Percentiles rank a stretch among this genome's conserved stretches.
Conservation (phyloP, 1,140 invertebrate species). For the Andricus grossulariae region DNA sequence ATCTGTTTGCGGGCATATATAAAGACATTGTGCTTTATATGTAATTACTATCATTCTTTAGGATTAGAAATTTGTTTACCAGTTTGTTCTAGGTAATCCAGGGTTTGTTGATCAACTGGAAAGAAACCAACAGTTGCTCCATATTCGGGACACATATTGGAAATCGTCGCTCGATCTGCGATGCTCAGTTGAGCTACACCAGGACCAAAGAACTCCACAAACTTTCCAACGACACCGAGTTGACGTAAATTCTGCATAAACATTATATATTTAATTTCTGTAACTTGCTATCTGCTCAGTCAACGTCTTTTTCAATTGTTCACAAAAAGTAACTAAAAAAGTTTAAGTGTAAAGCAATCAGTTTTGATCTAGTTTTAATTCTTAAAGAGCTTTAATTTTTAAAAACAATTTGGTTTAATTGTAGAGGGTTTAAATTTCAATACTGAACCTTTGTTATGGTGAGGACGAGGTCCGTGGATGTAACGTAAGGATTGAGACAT, state of each 20-base stretch:
- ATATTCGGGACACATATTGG: constrained; percentile 99
- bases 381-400: no score
- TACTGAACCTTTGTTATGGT: constrained; percentile 94
- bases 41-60: constrained; percentile 50
- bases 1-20: constrained; percentile 7
- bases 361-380: no score
- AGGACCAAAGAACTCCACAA: constrained; percentile 98
- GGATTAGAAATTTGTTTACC: constrained; percentile 76
- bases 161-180: constrained; percentile 95
- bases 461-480: constrained; percentile 97
- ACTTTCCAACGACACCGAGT: constrained; percentile 97
- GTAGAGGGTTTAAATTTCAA: not conserved
- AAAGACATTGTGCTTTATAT: no score
- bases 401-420: no score
- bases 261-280: not conserved
- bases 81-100: constrained; percentile 92
- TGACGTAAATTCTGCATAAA: constrained; percentile 88
- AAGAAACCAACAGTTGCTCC: constrained; percentile 98
- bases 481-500: constrained; percentile 87
- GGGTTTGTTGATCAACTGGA: constrained; percentile 91
- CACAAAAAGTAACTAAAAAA: constrained; percentile 31
- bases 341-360: no score
- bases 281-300: not conserved
- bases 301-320: no score
- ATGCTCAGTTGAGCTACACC: constrained; percentile 93